phyloP scores from a whole-genome alignment of 1,140 invertebrate species.

The Drosophila chauvacae region DNA sequence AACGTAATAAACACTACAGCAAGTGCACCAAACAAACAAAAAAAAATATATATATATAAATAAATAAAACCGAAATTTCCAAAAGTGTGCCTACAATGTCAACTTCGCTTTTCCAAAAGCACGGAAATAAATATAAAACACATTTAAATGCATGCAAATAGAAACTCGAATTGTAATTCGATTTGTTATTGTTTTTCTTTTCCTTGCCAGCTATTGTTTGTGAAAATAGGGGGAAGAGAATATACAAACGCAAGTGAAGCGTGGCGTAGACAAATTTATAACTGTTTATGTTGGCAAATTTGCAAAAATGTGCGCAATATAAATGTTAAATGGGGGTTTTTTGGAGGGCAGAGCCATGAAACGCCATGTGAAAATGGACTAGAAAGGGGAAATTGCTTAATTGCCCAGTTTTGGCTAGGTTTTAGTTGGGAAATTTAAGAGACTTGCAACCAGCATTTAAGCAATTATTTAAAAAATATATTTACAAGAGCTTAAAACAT shows the following conservation, averaged over 20 bases:
- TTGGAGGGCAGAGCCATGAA: not conserved
- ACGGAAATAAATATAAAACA: slow-evolving; percentile 33
- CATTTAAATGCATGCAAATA: slow-evolving; percentile 24
- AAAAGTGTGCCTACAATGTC: slow-evolving; percentile 11
- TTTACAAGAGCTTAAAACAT: not conserved
- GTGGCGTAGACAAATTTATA: slow-evolving; percentile 25
- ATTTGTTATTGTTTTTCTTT: slow-evolving; percentile 6
- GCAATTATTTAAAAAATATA: not conserved
- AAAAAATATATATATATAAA: not conserved
- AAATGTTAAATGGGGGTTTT: slow-evolving; percentile 2
- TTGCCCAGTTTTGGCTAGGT: not conserved
- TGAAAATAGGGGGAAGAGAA: not conserved
- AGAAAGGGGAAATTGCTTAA: not conserved
- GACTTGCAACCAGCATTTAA: not conserved
- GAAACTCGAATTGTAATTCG: slow-evolving; percentile 2
- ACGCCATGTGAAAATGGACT: not conserved
- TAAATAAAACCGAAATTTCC: slow-evolving; percentile 26
- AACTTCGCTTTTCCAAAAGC: slow-evolving; percentile 8
- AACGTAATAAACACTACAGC: slow-evolving; percentile 26
- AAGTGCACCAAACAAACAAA: slow-evolving; percentile 1
- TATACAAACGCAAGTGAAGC: slow-evolving; percentile 28
- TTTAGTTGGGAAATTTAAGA: not conserved
- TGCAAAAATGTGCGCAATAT: slow-evolving; percentile 21
- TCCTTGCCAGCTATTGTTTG: not conserved
- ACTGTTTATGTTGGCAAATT: slow-evolving; percentile 33